phyloP scores from a whole-genome alignment of 92 coral and sea anemone genomes.

The Zoanthus sansibaricus region DNA sequence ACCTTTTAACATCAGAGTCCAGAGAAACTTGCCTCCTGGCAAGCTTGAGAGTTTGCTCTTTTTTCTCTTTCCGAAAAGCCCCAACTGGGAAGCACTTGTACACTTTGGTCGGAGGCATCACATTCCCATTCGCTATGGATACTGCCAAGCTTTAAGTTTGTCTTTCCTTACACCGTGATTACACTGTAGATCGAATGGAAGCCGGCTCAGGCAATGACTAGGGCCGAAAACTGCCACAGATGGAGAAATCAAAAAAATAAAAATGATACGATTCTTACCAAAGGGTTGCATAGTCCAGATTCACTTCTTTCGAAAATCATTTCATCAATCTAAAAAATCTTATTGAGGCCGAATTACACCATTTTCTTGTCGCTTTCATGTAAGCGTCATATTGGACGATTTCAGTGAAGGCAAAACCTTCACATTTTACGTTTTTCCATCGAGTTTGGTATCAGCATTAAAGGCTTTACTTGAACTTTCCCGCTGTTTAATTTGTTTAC shows the following conservation, averaged over 20 bases:
- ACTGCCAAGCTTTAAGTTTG: constrained; percentile 21
- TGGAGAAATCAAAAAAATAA: constrained; percentile 35
- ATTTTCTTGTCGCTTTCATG: constrained; percentile 23
- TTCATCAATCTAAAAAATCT: constrained; percentile 9
- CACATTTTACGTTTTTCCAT: constrained; percentile 31
- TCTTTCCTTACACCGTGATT: constrained; percentile 8
- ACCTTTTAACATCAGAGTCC: constrained; percentile 29
- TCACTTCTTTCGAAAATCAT: constrained; percentile 10
- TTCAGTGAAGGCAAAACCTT: constrained; percentile 27
- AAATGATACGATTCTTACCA: constrained; percentile 47
- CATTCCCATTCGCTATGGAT: constrained; percentile 2
- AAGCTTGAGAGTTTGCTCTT: constrained; percentile 37
- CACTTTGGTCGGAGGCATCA: constrained; percentile 35
- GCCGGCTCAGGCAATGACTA: constrained; percentile 20
- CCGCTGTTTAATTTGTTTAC: constrained; percentile 13
- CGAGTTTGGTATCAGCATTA: constrained; percentile 31
- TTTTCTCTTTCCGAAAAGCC: constrained; percentile 35
- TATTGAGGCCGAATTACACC: constrained; percentile 42
- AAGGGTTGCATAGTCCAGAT: constrained; percentile 32
- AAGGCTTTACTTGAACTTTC: constrained; percentile 28
- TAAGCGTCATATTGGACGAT: constrained; percentile 30
- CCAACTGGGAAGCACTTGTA: constrained; percentile 39
- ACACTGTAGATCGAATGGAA: constrained; percentile 32
- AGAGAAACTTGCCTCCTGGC: constrained; percentile 26
- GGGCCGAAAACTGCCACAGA: constrained; percentile 10